These are phyloP conservation scores for Nothobranchius furzeri DNA, from an alignment of 2,113 vertebrate genomes.

Conservation along the genomic window DNA sequence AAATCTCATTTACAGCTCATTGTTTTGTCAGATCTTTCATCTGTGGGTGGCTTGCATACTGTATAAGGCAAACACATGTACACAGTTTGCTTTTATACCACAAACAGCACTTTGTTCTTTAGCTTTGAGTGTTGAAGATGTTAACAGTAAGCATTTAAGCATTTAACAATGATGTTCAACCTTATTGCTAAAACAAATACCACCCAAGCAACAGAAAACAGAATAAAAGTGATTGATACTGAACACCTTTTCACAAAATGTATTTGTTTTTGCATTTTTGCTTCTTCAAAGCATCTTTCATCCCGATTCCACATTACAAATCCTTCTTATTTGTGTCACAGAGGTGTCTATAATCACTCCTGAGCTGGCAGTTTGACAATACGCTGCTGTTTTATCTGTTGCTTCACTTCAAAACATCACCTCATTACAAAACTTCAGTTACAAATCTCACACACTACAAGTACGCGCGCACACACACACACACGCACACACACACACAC, in stretches of 20 bases:
- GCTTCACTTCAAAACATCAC: conserved; percentile 16
- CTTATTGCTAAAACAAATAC: neutral
- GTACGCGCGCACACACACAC: no score
- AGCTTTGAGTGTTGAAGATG: neutral
- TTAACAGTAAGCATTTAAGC: conserved; percentile 8
- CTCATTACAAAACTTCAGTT: conserved; percentile 29
- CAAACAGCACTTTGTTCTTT: no score
- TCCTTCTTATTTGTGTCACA: neutral
- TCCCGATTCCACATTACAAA: neutral
- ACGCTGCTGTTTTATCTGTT: neutral
- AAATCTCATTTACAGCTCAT: conserved; percentile 55
- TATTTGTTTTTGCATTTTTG: neutral
- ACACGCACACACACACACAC: no score
- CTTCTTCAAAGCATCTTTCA: neutral
- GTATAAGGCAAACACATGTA: neutral
- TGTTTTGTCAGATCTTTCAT: conserved; percentile 45
- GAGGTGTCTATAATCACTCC: neutral
- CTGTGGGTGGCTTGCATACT: conserved; percentile 17
- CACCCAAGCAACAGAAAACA: no score
- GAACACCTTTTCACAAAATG: neutral
- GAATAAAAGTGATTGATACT: neutral
- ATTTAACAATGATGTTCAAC: neutral
- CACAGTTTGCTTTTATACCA: no score
- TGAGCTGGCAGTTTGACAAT: neutral
- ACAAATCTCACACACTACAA: neutral